phyloP scores from a whole-genome alignment of 2,797 vertebrate genomes.

The Melanitta fusca region DNA sequence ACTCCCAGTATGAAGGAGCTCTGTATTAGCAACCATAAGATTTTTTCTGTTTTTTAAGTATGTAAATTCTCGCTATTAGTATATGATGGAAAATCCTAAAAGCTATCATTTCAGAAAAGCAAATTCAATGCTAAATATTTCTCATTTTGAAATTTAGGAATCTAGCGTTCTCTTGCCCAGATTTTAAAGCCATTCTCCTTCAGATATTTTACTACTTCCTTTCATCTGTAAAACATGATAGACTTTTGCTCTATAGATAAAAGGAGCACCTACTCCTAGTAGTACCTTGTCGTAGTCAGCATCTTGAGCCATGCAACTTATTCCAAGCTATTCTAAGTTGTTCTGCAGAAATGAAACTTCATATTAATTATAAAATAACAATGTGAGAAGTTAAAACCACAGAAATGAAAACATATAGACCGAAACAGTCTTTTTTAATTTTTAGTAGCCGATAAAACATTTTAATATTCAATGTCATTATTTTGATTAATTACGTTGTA shows the following conservation, averaged over 20 bases:
- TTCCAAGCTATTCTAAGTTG: background rate
- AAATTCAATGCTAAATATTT: background rate
- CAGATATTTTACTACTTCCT: background rate
- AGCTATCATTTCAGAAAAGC: background rate
- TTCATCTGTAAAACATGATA: background rate
- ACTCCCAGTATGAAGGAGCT: background rate
- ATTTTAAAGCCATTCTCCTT: background rate
- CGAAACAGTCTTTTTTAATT: background rate
- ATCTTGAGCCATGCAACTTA: background rate
- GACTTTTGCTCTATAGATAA: background rate
- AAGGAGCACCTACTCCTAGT: background rate
- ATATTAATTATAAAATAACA: background rate
- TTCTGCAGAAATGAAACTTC: background rate
- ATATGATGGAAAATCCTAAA: background rate
- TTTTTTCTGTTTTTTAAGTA: background rate
- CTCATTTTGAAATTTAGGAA: background rate
- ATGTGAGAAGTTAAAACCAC: background rate
- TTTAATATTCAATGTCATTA: background rate
- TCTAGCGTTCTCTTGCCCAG: background rate
- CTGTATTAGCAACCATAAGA: background rate
- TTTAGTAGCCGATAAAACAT: background rate
- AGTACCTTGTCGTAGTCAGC: too few relatives aligned
- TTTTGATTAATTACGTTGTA: background rate
- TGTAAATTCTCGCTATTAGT: background rate
- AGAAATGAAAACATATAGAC: background rate